Evolutionary conservation across 2,113 vertebrate genomes (phyloP), one percentile per base, ranked within the genome.

Genomic region (Erinaceus europaeus): DNA sequence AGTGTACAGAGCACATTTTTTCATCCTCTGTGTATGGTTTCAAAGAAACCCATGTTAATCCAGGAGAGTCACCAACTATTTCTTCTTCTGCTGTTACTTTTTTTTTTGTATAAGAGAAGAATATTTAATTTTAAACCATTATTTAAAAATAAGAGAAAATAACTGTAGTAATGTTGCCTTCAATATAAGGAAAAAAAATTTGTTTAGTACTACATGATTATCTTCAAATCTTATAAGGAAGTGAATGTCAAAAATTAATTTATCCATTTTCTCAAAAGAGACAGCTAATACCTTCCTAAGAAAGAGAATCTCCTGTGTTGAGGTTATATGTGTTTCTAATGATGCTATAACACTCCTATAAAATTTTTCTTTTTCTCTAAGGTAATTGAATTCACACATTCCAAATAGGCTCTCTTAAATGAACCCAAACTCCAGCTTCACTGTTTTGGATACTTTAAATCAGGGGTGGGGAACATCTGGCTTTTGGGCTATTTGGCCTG

Each of bases 141-240:
- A 42, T 59, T 83, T 79, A n/a, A n/a, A n/a, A n/a, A n/a, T 64
- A 73, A 87, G 27, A 73, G 40, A 79, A 90, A 20, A 21, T 87
- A 23, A 62, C n/a, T 79, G 27, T 57, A 21, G 36, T 82, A 67
- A 44, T 34, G 2, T 20, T 73, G n/a, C 29, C 25, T 86, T 1
- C 34, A 78, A 67, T 5, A 55, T 57, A 12, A 32, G 52, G 64
- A 57, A 87, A 88, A 64, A 9, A 68, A 29, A 13, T 10, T 1
- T 52, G 21, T 25, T 71, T 75, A 86, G 27, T 36, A 55, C 67
- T 67, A 91, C 72, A 52, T 53, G 53, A 86, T 81, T 73, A 69
- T 69, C 64, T 64, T 85, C 38, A 4, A 81, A 34, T 64, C 82
- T 23, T 85, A 32, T 76, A 86, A 81, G 11, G 12, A 84, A 68